Percentiles rank a stretch among this genome's conserved stretches.
Conservation (phyloP, 2,113 vertebrate species). For the Nycticebus coucang region DNA sequence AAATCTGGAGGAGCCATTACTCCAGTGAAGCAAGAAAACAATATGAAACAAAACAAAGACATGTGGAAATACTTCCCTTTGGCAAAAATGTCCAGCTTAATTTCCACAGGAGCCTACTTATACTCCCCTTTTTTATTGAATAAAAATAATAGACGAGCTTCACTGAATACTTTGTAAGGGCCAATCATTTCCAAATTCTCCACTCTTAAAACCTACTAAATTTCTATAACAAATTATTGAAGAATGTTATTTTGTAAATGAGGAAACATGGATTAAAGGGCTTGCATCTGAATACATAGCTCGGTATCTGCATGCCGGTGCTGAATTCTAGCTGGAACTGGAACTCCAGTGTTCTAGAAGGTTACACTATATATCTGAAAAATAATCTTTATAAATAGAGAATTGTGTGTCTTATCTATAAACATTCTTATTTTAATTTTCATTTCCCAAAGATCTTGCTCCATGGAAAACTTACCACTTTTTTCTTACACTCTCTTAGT, state of each 20-base stretch:
- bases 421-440: neutral
- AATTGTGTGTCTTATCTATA: neutral
- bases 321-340: neutral
- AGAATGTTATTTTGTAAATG: neutral
- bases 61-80: neutral
- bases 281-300: neutral
- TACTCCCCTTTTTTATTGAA: neutral
- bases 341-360: neutral
- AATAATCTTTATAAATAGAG: neutral
- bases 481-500: neutral
- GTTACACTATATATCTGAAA: neutral
- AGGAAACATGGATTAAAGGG: neutral
- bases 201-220: neutral
- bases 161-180: neutral
- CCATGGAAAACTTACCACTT: neutral
- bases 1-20: neutral
- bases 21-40: neutral
- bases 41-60: neutral
- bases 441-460: neutral
- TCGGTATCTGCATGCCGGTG: neutral
- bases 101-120: neutral
- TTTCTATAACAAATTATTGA: neutral
- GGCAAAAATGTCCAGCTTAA: neutral
- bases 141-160: neutral
- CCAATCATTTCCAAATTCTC: neutral